These are phyloP conservation scores for Xestia c-nigrum DNA, from an alignment of 2,888 invertebrate species.

Conservation along the genomic window DNA sequence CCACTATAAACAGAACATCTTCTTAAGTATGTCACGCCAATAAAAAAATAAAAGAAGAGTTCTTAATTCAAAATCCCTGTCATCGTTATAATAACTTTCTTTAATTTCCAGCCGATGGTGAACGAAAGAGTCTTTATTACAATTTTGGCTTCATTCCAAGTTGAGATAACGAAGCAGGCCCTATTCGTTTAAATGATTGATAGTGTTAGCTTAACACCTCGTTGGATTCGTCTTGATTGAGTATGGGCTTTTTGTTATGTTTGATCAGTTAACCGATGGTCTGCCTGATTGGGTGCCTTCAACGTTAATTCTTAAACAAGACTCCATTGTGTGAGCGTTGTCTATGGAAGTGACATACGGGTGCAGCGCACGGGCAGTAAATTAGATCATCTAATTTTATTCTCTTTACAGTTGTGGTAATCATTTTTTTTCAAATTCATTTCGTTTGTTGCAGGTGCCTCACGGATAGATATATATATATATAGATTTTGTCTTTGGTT, in stretches of 20 bases:
- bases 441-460: not conserved
- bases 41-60: slow-evolving; percentile 57
- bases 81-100: slow-evolving; percentile 68
- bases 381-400: not conserved
- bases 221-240: slow-evolving; percentile 87
- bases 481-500: not conserved
- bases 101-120: slow-evolving; percentile 75
- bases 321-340: slow-evolving; percentile 79
- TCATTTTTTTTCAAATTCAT: not conserved
- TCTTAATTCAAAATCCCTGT: slow-evolving; percentile 68
- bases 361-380: not conserved
- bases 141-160: slow-evolving; percentile 87
- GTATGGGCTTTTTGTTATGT: slow-evolving; percentile 88
- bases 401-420: not conserved
- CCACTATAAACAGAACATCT: slow-evolving; percentile 58
- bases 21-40: slow-evolving; percentile 53
- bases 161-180: slow-evolving; percentile 80
- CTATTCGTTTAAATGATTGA: slow-evolving; percentile 83
- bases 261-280: slow-evolving; percentile 88
- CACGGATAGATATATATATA: no score
- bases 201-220: slow-evolving; percentile 88
- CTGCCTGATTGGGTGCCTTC: slow-evolving; percentile 85
- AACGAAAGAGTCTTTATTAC: slow-evolving; percentile 87
- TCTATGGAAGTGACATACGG: slow-evolving; percentile 56
- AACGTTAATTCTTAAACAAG: slow-evolving; percentile 87